Percentiles rank a stretch among this genome's conserved stretches.
Conservation (phyloP, 1,140 invertebrate species). For the Bombus superbus region DNA sequence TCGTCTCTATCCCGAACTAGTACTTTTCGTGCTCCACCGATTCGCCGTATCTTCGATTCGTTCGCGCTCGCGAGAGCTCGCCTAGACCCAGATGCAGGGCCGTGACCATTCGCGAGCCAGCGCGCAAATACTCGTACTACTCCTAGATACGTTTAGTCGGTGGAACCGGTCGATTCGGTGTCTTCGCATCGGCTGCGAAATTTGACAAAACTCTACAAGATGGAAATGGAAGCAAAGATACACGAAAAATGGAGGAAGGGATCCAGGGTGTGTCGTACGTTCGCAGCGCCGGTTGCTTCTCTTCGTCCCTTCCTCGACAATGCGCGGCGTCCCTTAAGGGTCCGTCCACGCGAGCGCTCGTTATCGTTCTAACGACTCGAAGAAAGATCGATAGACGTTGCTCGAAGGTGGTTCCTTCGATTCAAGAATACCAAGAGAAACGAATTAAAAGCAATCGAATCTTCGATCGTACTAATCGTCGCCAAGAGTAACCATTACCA, state of each 20-base stretch:
- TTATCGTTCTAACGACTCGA: no score
- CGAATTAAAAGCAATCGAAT: no score
- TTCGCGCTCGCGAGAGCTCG: conserved; percentile 38
- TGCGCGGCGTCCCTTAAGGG: no score
- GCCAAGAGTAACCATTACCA: no score
- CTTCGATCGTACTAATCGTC: no score
- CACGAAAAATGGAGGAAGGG: no score
- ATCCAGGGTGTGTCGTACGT: no score
- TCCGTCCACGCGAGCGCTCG: no score
- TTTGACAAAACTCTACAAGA: not conserved
- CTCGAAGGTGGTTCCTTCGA: accelerated
- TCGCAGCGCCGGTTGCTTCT: no score
- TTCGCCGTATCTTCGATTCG: conserved; percentile 35
- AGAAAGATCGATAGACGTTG: no score
- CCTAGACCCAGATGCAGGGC: conserved; percentile 68
- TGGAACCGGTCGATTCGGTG: no score
- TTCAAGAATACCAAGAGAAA: no score
- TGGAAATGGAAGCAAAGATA: not conserved
- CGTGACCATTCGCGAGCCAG: conserved; percentile 32
- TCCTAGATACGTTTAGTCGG: not conserved
- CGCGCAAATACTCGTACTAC: not conserved
- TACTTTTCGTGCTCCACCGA: not conserved
- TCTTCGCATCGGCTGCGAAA: not conserved
- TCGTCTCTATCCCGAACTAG: not conserved
- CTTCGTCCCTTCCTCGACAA: accelerated